Conservation (phyloP, 2,888 invertebrate species). For the Andricus curvator region DNA sequence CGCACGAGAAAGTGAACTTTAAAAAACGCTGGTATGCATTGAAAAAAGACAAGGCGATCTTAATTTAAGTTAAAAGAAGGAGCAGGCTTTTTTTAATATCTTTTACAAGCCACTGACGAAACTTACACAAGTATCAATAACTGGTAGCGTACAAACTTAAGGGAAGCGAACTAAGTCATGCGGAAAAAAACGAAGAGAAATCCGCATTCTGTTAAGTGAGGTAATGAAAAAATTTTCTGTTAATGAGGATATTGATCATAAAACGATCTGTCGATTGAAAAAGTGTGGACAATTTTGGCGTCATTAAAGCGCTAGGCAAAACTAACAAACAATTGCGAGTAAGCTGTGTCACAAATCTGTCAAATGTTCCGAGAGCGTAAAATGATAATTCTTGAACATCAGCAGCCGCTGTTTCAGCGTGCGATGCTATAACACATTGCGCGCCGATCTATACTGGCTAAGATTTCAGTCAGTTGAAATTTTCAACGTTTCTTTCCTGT, state of each 20-base stretch:
- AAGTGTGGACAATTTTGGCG: neutral
- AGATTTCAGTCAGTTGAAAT: slow-evolving; percentile 36
- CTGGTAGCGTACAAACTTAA: neutral
- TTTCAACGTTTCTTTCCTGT: slow-evolving; percentile 51
- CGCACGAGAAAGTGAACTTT: slow-evolving; percentile 10
- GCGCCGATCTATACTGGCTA: slow-evolving; percentile 45
- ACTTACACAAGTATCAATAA: slow-evolving; percentile 24
- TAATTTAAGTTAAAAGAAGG: slow-evolving; percentile 19
- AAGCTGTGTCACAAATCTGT: slow-evolving; percentile 14
- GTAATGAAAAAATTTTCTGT: slow-evolving; percentile 20
- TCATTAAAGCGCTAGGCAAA: neutral
- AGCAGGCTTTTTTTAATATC: slow-evolving; percentile 18
- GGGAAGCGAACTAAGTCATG: slow-evolving; percentile 16
- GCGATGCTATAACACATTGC: slow-evolving; percentile 72
- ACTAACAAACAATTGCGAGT: slow-evolving; percentile 37
- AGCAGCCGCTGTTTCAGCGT: slow-evolving; percentile 49
- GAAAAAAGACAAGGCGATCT: slow-evolving; percentile 28
- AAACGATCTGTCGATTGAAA: neutral
- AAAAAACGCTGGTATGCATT: slow-evolving; percentile 14
- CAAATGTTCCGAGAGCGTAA: slow-evolving; percentile 4
- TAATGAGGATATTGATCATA: neutral
- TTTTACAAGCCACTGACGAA: slow-evolving; percentile 13
- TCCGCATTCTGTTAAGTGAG: neutral
- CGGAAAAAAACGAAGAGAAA: neutral
- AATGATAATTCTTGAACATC: slow-evolving; percentile 39